A percentile compares a stretch with the other conserved stretches of the same genome.
These are phyloP conservation scores for Borostomias antarcticus DNA, from an alignment of 2,797 vertebrate genomes.

Conservation along the genomic window DNA sequence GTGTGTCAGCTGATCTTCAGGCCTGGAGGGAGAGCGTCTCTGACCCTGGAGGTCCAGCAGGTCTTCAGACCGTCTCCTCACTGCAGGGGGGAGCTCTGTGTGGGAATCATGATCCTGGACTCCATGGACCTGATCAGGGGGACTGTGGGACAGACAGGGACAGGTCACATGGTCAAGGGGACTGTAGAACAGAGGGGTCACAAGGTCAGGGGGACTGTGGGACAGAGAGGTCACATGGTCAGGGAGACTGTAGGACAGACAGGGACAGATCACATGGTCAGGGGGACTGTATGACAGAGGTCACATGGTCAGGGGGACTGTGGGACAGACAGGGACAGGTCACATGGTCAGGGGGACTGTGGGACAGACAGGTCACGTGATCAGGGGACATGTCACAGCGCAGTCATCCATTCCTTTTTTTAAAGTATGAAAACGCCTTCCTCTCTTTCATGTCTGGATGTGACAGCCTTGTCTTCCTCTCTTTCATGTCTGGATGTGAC, in stretches of 20 bases:
- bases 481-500: too few species aligned
- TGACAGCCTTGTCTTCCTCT: too few species aligned
- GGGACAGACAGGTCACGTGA: conserved; percentile 72
- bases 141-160: conserved; percentile 72
- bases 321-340: conserved; percentile 28
- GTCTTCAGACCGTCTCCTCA: conserved; percentile 65
- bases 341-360: too few species aligned
- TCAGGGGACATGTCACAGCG: too few species aligned
- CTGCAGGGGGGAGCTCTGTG: conserved; percentile 89
- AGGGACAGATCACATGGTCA: conserved; percentile 22
- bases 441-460: too few species aligned
- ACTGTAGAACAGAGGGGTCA: not conserved
- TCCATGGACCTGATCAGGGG: conserved; percentile 92
- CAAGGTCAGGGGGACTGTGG: too few species aligned
- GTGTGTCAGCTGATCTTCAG: not conserved
- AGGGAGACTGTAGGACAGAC: conserved; percentile 82
- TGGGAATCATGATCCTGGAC: conserved; percentile 94
- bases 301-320: conserved; percentile 92
- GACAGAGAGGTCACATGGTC: conserved; percentile 76
- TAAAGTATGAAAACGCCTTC: too few species aligned
- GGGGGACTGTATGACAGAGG: not conserved
- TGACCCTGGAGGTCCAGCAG: not conserved
- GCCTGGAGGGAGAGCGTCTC: not conserved
- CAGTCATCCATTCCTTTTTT: too few species aligned
- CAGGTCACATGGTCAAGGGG: not conserved